A percentile compares a stretch with the other conserved stretches of the same genome.
These are phyloP conservation scores for Lagria hirta DNA, from an alignment of 2,888 invertebrate genomes.

Conservation along the genomic window DNA sequence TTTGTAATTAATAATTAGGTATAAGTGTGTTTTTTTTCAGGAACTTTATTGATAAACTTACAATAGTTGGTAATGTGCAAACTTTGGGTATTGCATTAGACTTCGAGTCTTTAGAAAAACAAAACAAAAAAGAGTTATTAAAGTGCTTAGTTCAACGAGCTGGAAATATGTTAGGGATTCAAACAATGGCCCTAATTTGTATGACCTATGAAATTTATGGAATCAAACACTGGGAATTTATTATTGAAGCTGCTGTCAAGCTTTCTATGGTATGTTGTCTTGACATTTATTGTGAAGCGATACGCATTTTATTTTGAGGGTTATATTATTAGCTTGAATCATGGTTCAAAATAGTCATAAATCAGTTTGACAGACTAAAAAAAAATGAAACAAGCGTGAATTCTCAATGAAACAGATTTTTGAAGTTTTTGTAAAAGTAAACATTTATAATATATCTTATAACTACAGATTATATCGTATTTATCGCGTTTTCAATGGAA, in stretches of 20 bases:
- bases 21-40: slow-evolving; percentile 33
- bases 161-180: slow-evolving; percentile 33
- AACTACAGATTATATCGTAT: too few relatives aligned
- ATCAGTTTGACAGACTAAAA: too few relatives aligned
- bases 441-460: too few relatives aligned
- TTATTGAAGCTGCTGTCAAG: slow-evolving; percentile 35
- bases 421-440: too few relatives aligned
- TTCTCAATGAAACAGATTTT: too few relatives aligned
- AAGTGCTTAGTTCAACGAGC: slow-evolving; percentile 38
- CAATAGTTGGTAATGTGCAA: slow-evolving; percentile 41
- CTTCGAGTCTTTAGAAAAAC: slow-evolving; percentile 35
- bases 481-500: too few relatives aligned
- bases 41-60: slow-evolving; percentile 41
- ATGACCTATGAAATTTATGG: slow-evolving; percentile 41
- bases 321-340: too few relatives aligned
- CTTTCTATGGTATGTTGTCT: slow-evolving; percentile 39
- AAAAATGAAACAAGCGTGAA: too few relatives aligned
- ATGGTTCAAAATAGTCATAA: too few relatives aligned
- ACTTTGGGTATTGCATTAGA: slow-evolving; percentile 40
- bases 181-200: slow-evolving; percentile 44
- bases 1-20: slow-evolving; percentile 12
- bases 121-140: slow-evolving; percentile 41
- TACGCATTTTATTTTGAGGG: neutral
- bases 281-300: slow-evolving; percentile 3
- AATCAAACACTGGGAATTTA: slow-evolving; percentile 41